A percentile compares a stretch with the other conserved stretches of the same genome.
Evolutionary conservation across 2,113 vertebrate species (phyloP).

Genomic region (Lates calcarifer): DNA sequence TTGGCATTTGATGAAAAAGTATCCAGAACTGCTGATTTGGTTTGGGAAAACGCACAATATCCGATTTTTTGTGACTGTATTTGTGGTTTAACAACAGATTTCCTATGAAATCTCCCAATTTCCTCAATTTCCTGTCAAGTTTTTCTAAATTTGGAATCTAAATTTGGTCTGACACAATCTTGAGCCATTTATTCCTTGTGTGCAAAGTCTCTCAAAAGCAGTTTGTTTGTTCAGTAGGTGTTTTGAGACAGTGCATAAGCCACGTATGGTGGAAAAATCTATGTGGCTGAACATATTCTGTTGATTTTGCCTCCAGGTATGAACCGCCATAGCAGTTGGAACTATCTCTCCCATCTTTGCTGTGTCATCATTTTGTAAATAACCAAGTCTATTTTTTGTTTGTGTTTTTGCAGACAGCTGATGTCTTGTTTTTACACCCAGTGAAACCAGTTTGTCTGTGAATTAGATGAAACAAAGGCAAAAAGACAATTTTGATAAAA

Average conservation of each 20-base stretch:
- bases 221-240: neutral
- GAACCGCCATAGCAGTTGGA: slow-evolving; percentile 29
- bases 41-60: neutral
- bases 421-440: slow-evolving; percentile 40
- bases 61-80: no score
- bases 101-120: neutral
- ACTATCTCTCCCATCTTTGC: slow-evolving; percentile 69
- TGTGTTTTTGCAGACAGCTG: slow-evolving; percentile 50
- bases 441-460: slow-evolving; percentile 38
- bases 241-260: neutral
- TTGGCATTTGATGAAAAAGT: neutral
- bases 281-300: slow-evolving; percentile 21
- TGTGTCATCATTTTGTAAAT: slow-evolving; percentile 58
- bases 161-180: neutral
- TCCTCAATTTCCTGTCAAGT: neutral
- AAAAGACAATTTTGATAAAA: neutral
- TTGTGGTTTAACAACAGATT: neutral
- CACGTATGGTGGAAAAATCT: neutral
- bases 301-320: slow-evolving; percentile 59
- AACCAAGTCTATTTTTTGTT: slow-evolving; percentile 43
- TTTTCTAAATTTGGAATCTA: neutral
- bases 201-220: neutral
- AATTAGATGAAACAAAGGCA: neutral
- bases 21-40: neutral
- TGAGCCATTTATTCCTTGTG: neutral